Conservation (phyloP, 2,113 vertebrate genomes). For the Neolamprologus brichardi region DNA sequence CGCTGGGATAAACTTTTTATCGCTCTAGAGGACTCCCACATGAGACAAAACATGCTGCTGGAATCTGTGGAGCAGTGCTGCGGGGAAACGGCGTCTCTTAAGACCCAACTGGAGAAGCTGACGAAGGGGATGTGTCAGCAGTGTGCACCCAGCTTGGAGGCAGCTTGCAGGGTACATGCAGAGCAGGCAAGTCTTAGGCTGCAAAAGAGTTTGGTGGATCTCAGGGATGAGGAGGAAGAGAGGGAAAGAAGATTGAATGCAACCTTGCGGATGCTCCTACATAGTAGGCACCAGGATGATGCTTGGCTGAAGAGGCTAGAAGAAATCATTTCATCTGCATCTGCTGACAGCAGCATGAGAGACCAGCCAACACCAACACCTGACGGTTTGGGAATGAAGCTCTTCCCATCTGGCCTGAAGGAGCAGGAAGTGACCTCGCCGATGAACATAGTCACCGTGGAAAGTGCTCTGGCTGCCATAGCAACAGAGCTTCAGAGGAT, state of each 20-base stretch:
- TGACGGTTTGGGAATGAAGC: not conserved
- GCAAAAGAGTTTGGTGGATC: constrained; percentile 15
- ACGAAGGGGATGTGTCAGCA: constrained; percentile 9
- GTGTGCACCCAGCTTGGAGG: constrained; percentile 16
- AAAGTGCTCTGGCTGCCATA: constrained; percentile 50
- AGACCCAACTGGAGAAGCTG: constrained; percentile 37
- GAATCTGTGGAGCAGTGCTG: constrained; percentile 71
- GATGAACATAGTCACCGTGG: not conserved
- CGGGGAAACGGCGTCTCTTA: constrained; percentile 50
- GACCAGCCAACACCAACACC: not conserved
- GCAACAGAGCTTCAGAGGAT: constrained; percentile 52
- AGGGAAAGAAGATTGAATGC: constrained; percentile 48
- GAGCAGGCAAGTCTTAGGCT: constrained; percentile 19
- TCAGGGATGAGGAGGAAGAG: constrained; percentile 16
- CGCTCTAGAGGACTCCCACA: constrained; percentile 87
- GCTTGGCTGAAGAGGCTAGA: constrained; percentile 24
- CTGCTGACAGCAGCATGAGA: not conserved
- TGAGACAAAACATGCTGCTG: constrained; percentile 85
- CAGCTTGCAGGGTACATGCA: constrained; percentile 29
- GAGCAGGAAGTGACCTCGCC: constrained; percentile 30
- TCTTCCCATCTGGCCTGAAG: not conserved
- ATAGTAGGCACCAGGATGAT: not conserved
- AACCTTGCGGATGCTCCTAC: constrained; percentile 38
- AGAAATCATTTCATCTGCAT: not conserved
- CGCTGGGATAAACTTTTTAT: constrained; percentile 91